Evolutionary conservation across 2,888 invertebrate species (phyloP), one percentile per base, ranked within the genome.

Genomic region (Saturnia japonica): DNA sequence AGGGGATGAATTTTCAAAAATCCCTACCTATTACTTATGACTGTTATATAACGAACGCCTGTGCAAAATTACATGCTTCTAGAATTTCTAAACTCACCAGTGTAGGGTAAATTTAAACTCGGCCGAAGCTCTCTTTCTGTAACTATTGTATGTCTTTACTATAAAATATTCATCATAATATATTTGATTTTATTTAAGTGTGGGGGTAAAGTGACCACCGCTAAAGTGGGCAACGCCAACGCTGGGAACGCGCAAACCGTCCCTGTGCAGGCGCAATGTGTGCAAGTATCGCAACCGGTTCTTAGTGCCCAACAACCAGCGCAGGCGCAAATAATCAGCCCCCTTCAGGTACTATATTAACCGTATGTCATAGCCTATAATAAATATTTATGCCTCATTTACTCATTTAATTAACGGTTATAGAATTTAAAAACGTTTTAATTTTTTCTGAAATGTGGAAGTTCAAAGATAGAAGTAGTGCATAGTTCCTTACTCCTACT

Each of bases 261-360:
- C 77, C 95, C 81, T 72, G 94, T 95, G 72, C 95, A 95, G 74
- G 95, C 96, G 76, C 96, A 96, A 84, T 96, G 96, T 86, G 96
- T 96, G 71, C 96, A 96, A 83, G 96, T 96, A 0, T 96, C 96
- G 22, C 96, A 96, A 82, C 96, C 96, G 1, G 95, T 97, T 91
- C 91, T 96, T 43, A 94, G 95, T 67, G 89, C 94, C 4, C 95
- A 95, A 82, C 96, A 96, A 47, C 96, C 95, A 7, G 94, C 96
- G 3, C 96, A 96, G 71, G 95, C 96, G 47, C 97, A 97, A 88
- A 95, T 97, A 78, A 95, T 97, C 76, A 96, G 96, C 81, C 96
- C 96, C 0, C 85, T 97, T 75, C 96, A 96, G 92, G 96, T 72
- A 68, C 47, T 19, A 68, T 25, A 57, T 25, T 57, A 57, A 57